Percentiles rank a stretch among this genome's conserved stretches.
These are phyloP conservation scores for Phortica magna DNA, from an alignment of 2,888 invertebrate species.

Conservation along the genomic window DNA sequence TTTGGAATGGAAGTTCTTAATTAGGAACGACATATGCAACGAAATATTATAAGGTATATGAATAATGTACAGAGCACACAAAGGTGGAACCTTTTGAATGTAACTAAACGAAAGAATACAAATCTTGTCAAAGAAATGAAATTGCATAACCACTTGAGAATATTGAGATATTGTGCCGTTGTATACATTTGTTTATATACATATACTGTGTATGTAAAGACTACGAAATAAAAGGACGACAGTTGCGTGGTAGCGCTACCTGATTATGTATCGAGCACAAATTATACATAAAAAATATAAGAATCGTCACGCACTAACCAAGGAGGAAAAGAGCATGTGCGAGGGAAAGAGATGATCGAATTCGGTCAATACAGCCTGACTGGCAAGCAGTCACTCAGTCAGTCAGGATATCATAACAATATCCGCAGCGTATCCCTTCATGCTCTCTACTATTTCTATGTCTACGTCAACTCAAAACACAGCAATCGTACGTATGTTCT, in stretches of 20 bases:
- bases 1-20: conserved; percentile 7
- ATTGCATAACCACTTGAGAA: conserved; percentile 33
- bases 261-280: background rate
- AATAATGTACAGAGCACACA: background rate
- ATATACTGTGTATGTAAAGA: background rate
- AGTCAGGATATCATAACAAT: background rate
- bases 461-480: background rate
- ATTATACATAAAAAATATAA: background rate
- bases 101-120: background rate
- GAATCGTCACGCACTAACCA: background rate
- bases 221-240: background rate
- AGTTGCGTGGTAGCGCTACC: background rate
- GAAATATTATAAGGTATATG: background rate
- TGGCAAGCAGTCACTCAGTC: background rate
- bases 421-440: background rate
- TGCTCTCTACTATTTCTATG: background rate
- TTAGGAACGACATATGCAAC: conserved; percentile 26
- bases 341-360: conserved; percentile 31
- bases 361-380: conserved; percentile 33
- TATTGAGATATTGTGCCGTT: background rate
- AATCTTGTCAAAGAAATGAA: conserved; percentile 14
- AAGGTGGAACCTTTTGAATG: background rate
- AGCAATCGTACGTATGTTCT: background rate
- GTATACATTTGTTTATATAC: background rate
- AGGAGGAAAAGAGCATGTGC: background rate